Evolutionary conservation across 1,140 invertebrate species (phyloP), one percentile per base, ranked within the genome.

Genomic region (Ganaspis sp.): DNA sequence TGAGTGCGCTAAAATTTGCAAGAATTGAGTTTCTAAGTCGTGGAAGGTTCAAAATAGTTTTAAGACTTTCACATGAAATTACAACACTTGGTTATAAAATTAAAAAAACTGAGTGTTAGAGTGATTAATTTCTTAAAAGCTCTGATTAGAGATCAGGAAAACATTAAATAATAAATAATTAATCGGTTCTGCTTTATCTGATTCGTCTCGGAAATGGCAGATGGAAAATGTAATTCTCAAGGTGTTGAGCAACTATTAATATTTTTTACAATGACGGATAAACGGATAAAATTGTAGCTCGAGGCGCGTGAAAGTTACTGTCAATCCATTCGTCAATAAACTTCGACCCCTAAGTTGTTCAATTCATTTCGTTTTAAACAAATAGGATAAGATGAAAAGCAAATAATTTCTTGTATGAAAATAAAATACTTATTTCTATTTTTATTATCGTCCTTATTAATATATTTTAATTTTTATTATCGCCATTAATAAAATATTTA

Each of bases 281-380:
- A 58, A 6, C 9, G 2, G 29, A 6, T 3, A 3, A 34, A 34
- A 34, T 34, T 9, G 19, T 54, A 19, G 53, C 53, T 23, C 19
- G 6, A 23, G 53, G 19, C 53, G 19, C 58, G 23, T n/a, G 58
- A 34, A 34, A 64, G 26, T 64, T 29, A 4, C 23, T 29, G 58
- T 26, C 58, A 29, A 34, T 64, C 26, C 19, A 23, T 23, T 58
- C 12, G 19, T 58, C 11, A 58, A 58, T 58, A 23, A 21, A 23
- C 17, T 54, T 21, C 79, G 9, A 81, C 58, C 26, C 34, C n/a
- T 17, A 15, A 34, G 8, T 15, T 23, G 69, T 78, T 75, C 73
- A 45, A 76, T 81, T 42, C 40, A 40, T 76, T 81, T 38, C 49
- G 74, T 81, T 73, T 78, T 78, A 78, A 76, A n/a, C n/a, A n/a